Evolutionary conservation across 2,797 vertebrate species (phyloP).

Genomic region (Adelosebastes latens): DNA sequence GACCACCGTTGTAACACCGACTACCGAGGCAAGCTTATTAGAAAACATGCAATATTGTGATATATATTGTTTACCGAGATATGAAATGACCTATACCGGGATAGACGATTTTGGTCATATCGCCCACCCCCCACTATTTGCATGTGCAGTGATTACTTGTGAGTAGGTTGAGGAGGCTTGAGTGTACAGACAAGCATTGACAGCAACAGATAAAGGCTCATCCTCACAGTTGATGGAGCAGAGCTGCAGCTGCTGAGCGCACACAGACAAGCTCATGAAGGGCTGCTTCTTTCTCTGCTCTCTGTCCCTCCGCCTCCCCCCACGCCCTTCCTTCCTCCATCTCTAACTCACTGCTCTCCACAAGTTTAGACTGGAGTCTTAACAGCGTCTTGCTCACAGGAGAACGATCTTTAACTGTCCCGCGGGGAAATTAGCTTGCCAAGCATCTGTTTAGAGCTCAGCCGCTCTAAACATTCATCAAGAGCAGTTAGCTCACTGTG

Average conservation of each 20-base stretch:
- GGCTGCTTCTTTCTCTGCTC: conserved; percentile 16
- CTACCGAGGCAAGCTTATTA: too few relatives aligned
- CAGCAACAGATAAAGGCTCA: conserved; percentile 2
- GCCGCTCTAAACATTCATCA: neutral
- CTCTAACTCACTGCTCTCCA: conserved; percentile 1
- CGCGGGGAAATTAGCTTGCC: neutral
- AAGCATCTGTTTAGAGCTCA: neutral
- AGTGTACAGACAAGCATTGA: conserved; percentile 26
- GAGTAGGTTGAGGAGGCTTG: neutral
- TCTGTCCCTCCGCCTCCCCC: neutral
- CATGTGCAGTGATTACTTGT: neutral
- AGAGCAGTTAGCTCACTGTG: neutral
- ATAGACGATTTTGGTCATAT: neutral
- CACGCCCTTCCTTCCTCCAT: conserved; percentile 28
- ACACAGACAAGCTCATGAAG: conserved; percentile 32
- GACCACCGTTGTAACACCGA: too few relatives aligned
- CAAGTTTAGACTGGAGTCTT: neutral
- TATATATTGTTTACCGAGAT: too few relatives aligned
- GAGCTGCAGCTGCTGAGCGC: conserved; percentile 29
- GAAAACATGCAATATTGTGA: too few relatives aligned
- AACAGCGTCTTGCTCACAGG: neutral
- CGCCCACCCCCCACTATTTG: neutral
- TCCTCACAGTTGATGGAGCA: neutral
- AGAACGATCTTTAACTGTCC: neutral
- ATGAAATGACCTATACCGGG: too few relatives aligned